Conservation (phyloP, 2,797 vertebrate genomes). For the Falco biarmicus region DNA sequence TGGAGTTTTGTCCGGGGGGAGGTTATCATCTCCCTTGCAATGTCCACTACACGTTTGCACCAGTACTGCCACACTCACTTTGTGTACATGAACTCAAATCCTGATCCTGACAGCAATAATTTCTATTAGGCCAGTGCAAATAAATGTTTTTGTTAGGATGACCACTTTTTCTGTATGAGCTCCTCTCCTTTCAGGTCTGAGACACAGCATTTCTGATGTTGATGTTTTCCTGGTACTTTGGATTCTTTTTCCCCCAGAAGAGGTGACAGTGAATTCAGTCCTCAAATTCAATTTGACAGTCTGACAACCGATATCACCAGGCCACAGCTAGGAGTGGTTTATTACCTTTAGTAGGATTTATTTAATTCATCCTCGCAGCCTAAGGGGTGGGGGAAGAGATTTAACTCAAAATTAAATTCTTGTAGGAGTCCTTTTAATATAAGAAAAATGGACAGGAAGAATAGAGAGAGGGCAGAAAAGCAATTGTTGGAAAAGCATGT, state of each 20-base stretch:
- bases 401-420: constrained; percentile 77
- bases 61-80: not conserved
- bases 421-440: constrained; percentile 70
- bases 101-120: not conserved
- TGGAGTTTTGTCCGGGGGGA: not conserved
- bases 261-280: constrained; percentile 51
- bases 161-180: constrained; percentile 12
- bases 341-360: constrained; percentile 75
- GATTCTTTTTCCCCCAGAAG: constrained; percentile 17
- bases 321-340: constrained; percentile 66
- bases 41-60: not conserved
- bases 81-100: not conserved
- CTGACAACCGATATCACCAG: constrained; percentile 70
- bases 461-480: constrained; percentile 22
- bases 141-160: not conserved
- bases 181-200: not conserved
- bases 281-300: constrained; percentile 69
- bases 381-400: constrained; percentile 62
- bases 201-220: not conserved
- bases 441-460: constrained; percentile 60
- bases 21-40: not conserved
- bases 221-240: constrained; percentile 16
- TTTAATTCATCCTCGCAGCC: constrained; percentile 74
- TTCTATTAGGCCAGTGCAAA: not conserved
- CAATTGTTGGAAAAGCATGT: not conserved